These are phyloP conservation scores for Harpalus rubripes DNA, from an alignment of 2,888 invertebrate genomes.

Conservation along the genomic window DNA sequence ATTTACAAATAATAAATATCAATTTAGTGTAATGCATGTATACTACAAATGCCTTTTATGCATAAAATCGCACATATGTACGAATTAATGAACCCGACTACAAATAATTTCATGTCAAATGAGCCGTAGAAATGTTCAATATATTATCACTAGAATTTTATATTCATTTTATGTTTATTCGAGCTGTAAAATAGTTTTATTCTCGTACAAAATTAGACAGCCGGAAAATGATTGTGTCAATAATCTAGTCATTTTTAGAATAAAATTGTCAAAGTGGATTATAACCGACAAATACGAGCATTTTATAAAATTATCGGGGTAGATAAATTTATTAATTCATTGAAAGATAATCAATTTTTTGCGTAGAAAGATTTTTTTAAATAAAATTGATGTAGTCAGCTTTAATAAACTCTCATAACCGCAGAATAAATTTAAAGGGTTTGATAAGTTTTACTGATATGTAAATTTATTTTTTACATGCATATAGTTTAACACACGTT, in stretches of 20 bases:
- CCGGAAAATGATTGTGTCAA: background rate
- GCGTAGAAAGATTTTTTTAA: background rate
- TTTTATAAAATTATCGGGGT: background rate
- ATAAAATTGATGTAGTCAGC: background rate
- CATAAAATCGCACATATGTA: conserved; percentile 4
- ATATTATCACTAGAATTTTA: conserved; percentile 8
- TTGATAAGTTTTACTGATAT: background rate
- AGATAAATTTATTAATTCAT: background rate
- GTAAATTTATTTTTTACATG: conserved; percentile 8
- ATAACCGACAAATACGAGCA: background rate
- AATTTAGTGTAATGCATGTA: background rate
- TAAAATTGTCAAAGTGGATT: background rate
- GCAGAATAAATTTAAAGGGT: background rate
- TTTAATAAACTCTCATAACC: background rate
- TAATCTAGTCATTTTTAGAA: background rate
- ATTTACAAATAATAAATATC: background rate
- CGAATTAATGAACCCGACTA: background rate
- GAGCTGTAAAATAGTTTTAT: background rate
- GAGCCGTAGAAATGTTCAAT: conserved; percentile 10
- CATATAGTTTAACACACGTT: background rate
- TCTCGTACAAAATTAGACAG: background rate
- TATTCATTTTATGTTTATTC: conserved; percentile 15
- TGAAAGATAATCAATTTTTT: background rate
- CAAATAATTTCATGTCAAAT: conserved; percentile 17
- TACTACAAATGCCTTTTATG: background rate